phyloP scores from a whole-genome alignment of 2,797 vertebrate genomes.

The Myiotriccus ornatus region DNA sequence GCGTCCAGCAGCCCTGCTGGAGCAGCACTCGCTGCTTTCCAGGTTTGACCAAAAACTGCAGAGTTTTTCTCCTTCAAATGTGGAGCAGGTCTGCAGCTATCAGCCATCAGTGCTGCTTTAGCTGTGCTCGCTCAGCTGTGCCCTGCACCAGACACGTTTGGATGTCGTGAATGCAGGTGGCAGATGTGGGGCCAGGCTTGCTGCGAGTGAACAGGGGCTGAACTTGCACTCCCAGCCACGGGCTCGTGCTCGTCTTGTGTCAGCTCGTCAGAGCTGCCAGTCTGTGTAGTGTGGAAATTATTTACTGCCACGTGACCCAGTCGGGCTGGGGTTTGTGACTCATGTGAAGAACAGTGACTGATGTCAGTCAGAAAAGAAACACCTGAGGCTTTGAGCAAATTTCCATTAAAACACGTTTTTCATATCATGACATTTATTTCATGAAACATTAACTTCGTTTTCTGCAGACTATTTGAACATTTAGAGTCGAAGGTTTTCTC shows the following conservation, averaged over 20 bases:
- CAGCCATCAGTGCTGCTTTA: too few relatives aligned
- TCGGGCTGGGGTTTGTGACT: neutral
- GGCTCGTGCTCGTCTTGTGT: neutral
- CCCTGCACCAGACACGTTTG: accelerated
- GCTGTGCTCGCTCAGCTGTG: neutral
- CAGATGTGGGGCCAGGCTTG: accelerated
- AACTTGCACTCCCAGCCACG: neutral
- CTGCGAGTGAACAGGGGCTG: accelerated
- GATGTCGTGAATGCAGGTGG: accelerated
- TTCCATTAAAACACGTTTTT: conserved; percentile 16
- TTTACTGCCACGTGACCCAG: neutral
- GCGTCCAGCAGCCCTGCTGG: neutral
- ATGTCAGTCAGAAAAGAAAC: neutral
- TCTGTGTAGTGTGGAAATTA: neutral
- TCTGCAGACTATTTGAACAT: conserved; percentile 26
- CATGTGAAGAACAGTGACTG: neutral
- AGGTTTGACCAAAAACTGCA: neutral
- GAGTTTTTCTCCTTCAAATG: neutral
- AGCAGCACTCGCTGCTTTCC: neutral
- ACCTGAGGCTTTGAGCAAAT: neutral
- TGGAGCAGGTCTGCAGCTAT: neutral
- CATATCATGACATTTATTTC: conserved; percentile 25
- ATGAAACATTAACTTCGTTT: conserved; percentile 48
- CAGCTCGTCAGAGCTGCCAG: neutral
- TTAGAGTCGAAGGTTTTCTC: conserved; percentile 32